Conservation (phyloP, 2,888 invertebrate genomes). For the Oligia fasciuncula region DNA sequence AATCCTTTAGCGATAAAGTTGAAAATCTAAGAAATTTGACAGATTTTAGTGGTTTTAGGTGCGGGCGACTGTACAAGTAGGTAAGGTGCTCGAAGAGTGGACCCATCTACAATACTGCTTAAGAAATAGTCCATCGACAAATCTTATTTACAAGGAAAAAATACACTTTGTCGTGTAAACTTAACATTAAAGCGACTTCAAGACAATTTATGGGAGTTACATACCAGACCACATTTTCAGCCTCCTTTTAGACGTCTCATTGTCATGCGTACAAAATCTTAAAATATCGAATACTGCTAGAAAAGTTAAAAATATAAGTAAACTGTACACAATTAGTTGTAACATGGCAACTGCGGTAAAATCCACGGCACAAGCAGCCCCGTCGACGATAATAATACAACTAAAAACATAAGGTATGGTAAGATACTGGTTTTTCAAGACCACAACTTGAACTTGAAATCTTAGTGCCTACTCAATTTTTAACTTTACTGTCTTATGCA, state of each 20-base stretch:
- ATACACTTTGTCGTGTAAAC: conserved; percentile 17
- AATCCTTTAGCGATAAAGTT: no score
- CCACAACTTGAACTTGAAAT: conserved; percentile 53
- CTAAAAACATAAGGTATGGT: conserved; percentile 52
- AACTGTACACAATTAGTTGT: conserved; percentile 72
- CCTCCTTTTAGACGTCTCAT: conserved; percentile 62
- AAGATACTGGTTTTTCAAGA: conserved; percentile 51
- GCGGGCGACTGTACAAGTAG: no score
- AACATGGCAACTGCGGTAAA: conserved; percentile 68
- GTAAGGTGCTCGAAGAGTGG: no score
- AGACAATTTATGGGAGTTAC: conserved; percentile 39
- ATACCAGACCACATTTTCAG: conserved; percentile 70
- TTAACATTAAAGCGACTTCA: conserved; percentile 1
- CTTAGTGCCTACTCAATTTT: background rate
- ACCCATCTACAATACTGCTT: background rate
- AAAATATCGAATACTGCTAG: conserved; percentile 74
- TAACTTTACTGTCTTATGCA: background rate
- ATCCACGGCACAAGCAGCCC: conserved; percentile 52
- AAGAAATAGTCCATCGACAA: background rate
- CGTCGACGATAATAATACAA: conserved; percentile 50
- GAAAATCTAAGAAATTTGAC: no score
- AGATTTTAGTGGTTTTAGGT: no score
- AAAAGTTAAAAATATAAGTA: conserved; percentile 72
- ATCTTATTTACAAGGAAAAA: conserved; percentile 27
- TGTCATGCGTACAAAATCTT: conserved; percentile 68